Evolutionary conservation across 2,113 vertebrate genomes (phyloP).

Genomic region (cattle (Bos taurus)): DNA sequence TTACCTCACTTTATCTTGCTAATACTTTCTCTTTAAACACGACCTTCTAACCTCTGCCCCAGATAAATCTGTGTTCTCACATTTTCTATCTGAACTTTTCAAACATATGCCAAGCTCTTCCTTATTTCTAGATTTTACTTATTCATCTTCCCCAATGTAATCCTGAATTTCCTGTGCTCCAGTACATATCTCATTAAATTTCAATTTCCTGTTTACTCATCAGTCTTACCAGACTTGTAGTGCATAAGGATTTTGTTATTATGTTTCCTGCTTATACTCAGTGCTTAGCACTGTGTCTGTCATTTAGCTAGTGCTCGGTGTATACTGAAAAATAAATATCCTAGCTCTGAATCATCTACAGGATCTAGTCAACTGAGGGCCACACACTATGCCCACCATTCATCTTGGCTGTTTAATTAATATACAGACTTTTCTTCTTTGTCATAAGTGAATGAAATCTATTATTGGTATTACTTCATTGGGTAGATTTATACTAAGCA

Average conservation of each 20-base stretch:
- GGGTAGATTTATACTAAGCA: not conserved
- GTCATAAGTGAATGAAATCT: not conserved
- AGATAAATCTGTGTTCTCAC: not conserved
- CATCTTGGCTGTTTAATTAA: not conserved
- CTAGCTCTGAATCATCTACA: not conserved
- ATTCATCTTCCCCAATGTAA: not conserved
- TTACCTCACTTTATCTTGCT: not conserved
- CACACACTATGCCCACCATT: not conserved
- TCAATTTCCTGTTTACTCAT: constrained; percentile 43
- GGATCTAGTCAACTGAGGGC: not conserved
- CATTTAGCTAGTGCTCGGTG: not conserved
- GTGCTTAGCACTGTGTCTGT: not conserved
- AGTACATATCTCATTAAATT: constrained; percentile 24
- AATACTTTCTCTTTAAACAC: not conserved
- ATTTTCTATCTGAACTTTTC: not conserved
- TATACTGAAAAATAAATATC: constrained; percentile 19
- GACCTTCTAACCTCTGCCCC: not conserved
- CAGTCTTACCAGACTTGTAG: not conserved
- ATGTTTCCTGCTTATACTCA: not conserved
- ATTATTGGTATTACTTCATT: not conserved
- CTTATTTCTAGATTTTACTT: not conserved
- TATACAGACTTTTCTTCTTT: not conserved
- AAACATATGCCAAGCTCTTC: not conserved
- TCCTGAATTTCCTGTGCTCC: not conserved
- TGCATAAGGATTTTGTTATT: not conserved